Conservation (phyloP, 2,113 vertebrate genomes). For the Himantopus leucocephalus region DNA sequence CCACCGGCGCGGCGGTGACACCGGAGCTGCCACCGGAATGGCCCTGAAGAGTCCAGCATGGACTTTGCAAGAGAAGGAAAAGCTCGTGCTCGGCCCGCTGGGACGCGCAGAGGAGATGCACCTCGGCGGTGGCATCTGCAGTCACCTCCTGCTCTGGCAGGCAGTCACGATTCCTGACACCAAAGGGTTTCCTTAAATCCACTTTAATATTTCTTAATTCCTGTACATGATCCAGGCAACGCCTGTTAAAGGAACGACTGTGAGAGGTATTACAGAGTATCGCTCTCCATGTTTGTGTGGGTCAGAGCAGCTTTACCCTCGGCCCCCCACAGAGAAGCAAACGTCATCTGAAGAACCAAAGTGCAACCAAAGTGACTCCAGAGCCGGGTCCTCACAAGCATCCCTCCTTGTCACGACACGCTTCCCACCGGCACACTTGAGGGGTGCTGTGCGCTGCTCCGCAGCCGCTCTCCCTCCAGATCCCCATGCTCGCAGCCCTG, state of each 20-base stretch:
- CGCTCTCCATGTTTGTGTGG: fast-evolving
- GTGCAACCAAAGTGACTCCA: background rate
- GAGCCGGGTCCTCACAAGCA: fast-evolving
- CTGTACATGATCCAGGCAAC: background rate
- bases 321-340: fast-evolving
- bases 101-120: background rate
- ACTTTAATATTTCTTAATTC: background rate
- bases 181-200: background rate
- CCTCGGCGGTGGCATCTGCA: fast-evolving
- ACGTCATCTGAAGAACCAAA: background rate
- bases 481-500: background rate
- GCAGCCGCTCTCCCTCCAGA: background rate
- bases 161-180: background rate
- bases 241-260: background rate
- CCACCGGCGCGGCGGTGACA: fast-evolving
- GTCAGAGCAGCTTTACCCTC: background rate
- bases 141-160: background rate
- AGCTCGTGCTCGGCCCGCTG: background rate
- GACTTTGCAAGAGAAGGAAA: background rate
- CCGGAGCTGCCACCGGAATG: background rate
- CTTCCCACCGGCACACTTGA: fast-evolving
- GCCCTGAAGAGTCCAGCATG: fast-evolving
- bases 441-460: background rate
- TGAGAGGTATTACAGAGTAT: background rate
- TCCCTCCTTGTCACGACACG: background rate